phyloP scores from a whole-genome alignment of 2,888 invertebrate genomes.

The Pycnomerus fuliginosus region DNA sequence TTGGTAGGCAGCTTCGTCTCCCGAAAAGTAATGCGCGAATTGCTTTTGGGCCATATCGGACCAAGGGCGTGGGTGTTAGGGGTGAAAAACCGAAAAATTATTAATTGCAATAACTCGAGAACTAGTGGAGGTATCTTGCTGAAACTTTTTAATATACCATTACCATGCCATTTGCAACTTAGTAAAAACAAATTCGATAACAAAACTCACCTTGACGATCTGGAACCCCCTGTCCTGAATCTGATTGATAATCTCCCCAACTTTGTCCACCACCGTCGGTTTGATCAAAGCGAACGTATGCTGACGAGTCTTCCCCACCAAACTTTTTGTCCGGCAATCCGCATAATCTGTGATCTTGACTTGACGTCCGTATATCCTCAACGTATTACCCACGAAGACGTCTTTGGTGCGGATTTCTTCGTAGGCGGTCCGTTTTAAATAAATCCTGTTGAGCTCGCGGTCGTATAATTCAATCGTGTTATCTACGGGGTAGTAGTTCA shows the following conservation, averaged over 20 bases:
- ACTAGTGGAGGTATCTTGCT: no score
- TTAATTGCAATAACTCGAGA: no score
- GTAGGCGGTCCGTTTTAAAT: constrained; percentile 66
- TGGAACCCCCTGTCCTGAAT: constrained; percentile 62
- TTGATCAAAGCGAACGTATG: constrained; percentile 78
- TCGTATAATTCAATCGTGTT: constrained; percentile 72
- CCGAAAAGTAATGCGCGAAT: no score
- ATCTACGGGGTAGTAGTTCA: constrained; percentile 77
- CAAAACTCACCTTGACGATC: not conserved
- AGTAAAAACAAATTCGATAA: no score
- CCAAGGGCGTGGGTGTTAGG: no score
- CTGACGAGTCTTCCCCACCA: constrained; percentile 64
- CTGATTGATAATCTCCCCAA: constrained; percentile 72
- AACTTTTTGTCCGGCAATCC: constrained; percentile 66
- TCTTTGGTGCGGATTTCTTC: constrained; percentile 64
- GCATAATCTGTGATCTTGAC: constrained; percentile 74
- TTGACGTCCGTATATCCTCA: constrained; percentile 69
- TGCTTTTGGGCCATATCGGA: no score
- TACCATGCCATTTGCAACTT: no score
- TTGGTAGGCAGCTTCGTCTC: no score
- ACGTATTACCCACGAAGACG: constrained; percentile 71
- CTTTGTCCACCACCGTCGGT: constrained; percentile 66
- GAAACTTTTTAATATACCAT: no score
- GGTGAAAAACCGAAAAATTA: no score
- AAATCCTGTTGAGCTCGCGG: constrained; percentile 43